These are phyloP conservation scores for Macquaria australasica DNA, from an alignment of 2,113 vertebrate genomes.

Conservation along the genomic window DNA sequence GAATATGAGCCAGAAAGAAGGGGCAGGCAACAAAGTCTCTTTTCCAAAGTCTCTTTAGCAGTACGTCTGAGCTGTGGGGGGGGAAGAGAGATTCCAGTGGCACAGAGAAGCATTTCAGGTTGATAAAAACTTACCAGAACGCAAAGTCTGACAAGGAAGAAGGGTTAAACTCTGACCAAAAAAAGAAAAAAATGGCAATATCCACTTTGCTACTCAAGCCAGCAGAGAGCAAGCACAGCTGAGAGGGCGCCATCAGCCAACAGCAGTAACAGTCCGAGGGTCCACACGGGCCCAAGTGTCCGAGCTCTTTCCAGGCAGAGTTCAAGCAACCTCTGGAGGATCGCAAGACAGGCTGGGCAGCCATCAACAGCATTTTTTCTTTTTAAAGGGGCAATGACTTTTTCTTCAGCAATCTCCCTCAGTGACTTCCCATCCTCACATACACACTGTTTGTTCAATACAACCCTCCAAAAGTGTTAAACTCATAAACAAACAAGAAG, in stretches of 20 bases:
- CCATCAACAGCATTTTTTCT: conserved; percentile 6
- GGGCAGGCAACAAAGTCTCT: conserved; percentile 24
- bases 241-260: conserved; percentile 42
- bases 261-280: conserved; percentile 66
- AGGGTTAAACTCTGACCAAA: conserved; percentile 29
- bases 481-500: conserved; percentile 51
- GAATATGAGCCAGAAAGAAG: conserved; percentile 5
- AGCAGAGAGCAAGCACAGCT: conserved; percentile 80
- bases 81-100: not conserved
- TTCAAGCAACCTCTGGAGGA: conserved; percentile 26
- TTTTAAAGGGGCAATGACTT: conserved; percentile 10
- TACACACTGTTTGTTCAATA: conserved; percentile 25
- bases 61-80: not conserved
- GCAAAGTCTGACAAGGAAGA: conserved; percentile 8
- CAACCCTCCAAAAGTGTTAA: conserved; percentile 31
- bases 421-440: not conserved
- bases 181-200: not conserved
- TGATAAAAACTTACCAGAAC: conserved; percentile 22
- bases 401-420: conserved; percentile 1
- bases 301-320: conserved; percentile 3
- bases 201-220: conserved; percentile 82
- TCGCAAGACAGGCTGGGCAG: conserved; percentile 20
- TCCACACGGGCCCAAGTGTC: conserved; percentile 17
- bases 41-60: conserved; percentile 26
- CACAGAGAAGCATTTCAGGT: conserved; percentile 49